Base-by-base conservation (phyloP, 1,140 invertebrate genomes). In the Drosophila sp. region DNA sequence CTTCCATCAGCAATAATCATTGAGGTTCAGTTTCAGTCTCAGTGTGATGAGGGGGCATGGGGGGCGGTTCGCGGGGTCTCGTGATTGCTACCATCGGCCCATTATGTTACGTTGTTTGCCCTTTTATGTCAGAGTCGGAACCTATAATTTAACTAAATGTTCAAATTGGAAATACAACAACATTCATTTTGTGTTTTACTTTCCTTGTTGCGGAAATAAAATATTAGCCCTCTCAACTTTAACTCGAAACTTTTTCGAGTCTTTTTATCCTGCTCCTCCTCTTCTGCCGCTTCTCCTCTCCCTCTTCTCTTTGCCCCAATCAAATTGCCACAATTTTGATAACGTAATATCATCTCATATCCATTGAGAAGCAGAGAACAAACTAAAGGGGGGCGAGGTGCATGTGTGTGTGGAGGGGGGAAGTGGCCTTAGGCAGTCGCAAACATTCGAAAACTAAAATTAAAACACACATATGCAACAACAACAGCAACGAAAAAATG, bases 111-210 rank as follows among this genome's bases (percentile, higher is more conserved):
- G 84, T 89, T 89, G 84, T 89, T 89, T 89, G 84, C 84, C 84
- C 84, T 89, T 89, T 89, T 89, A 89, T 89, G 84, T 89, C 84
- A 89, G 84, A 67, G 66, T 72, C 84, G 72, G 71, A 89, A 89
- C 84, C 84, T 89, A 89, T 89, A 89, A 89, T 89, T 89, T 89
- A 84, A 89, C 84, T 89, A 89, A 89, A 89, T 89, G 84, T 84
- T 87, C 80, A 84, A 87, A 87, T 82, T 79, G 66, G 58, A 86
- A 86, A 86, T 86, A 87, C 66, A 87, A 82, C 72, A 87, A 79
- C 82, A 76, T 87, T 86, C 66, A 71, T 66, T 68, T 65, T 60
- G 35, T 61, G 66, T 65, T 81, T 60, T 60, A 25, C 56, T 68
- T 50, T 50, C 44, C 44, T 50, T 50, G 44, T 50, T 87, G 84